Base-by-base conservation (phyloP, 2,888 invertebrate species). In the Merodon equestris region DNA sequence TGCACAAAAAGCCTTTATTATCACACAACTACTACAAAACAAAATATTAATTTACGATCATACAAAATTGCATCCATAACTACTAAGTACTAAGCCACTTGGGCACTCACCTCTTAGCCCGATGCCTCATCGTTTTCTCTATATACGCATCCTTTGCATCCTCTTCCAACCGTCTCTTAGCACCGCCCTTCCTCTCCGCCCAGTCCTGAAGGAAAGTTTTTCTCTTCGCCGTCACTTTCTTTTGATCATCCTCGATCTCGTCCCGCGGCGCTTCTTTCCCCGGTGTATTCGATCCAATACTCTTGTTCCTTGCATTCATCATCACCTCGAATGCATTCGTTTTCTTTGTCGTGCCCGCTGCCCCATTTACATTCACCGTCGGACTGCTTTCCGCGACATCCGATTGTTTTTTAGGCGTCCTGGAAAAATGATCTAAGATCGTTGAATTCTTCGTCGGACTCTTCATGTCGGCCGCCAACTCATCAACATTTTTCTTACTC, bases 241-340 rank as follows among this genome's bases (percentile, higher is more conserved):
- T 89, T 86, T 57, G 34, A 12, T 34, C 64, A 4, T 61, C 45
- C 9, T 50, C 72, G 0, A 58, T 53, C 0, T 71, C 60, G 1
- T 81, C 82, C 9, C 56, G 47, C 0, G 27, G 27, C 4, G 64
- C 58, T 12, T 85, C 85, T 42, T 91, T 92, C 0, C 93, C 93
- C 9, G 91, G 91, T 18, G 92, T 91, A 87, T 93, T 93, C 17
- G 88, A 87, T 1, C 93, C 93, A 76, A 93, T 91, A 53, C 90
- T 90, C 85, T 92, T 92, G 84, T 92, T 91, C 81, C 93, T 90
- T 14, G 92, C 91, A 81, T 91, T 92, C 93, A 93, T 93, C 89
- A 93, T 89, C 34, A 93, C 85, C 84, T 92, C 89, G 86, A 93
- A 93, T 38, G 92, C 93, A 90, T 93, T 89, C 1, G 85, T 82